Evolutionary conservation across 2,888 invertebrate genomes (phyloP), one percentile per base, ranked within the genome.

Genomic region (Priapulus caudatus): DNA sequence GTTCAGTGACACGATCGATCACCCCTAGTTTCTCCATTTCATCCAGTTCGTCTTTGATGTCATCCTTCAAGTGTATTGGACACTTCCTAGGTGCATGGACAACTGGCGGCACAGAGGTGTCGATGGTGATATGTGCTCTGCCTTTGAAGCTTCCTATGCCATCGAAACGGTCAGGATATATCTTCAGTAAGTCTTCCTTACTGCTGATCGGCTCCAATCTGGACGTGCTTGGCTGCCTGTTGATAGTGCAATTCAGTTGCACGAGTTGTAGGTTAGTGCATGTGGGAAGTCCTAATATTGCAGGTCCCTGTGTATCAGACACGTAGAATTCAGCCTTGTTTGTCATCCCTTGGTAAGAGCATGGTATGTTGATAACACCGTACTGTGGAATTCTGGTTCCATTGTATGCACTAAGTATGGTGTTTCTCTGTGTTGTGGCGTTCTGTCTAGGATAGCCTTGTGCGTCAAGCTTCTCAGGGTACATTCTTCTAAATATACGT

Each of bases 1-100:
- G 63, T 51, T 58, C 53, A 10, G 63, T 57, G 1, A 68, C 63
- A 3, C 57, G 50, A 24, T 57, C 57, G 46, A 68, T 67, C 1
- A 68, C 61, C 2, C 56, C 62, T 33, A 58, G 20, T 10, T 53
- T 49, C 46, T 57, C 52, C 60, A 68, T 60, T 50, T 54, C 57
- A 18, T 62, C 52, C 19, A 70, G 47, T 57, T 69, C 64, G 10
- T 48, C 20, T 56, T 64, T 64, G 5, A 70, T 56, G 52, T 62
- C 59, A n/a, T 58, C 47, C 48, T 64, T 45, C 18, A 67, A 47
- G 1, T 67, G 64, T 20, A 69, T 48, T 2, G 67, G 61, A 4
- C 68, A 59, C 21, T 65, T 50, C 49, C 68, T 56, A 4, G 66
- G 67, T 4, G 61, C 52, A 10, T 59, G 54, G 16, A 64, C 50